These are phyloP conservation scores for Rattus norvegicus DNA, from an alignment of 2,113 vertebrate species.

Conservation along the genomic window DNA sequence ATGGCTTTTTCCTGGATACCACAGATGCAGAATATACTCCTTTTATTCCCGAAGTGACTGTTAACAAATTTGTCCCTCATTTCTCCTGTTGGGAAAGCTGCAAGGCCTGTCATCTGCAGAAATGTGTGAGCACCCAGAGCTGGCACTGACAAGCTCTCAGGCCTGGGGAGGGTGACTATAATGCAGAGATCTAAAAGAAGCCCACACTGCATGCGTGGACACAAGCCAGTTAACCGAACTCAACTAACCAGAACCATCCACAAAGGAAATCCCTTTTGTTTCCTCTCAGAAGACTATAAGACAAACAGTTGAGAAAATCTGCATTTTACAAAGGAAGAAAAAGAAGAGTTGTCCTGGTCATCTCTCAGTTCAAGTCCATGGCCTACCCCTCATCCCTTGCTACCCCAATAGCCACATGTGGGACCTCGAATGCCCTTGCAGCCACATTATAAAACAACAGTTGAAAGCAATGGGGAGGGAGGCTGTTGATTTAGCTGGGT, in stretches of 20 bases:
- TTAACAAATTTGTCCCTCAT: conserved; percentile 32
- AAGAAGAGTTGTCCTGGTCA: not conserved
- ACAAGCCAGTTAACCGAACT: not conserved
- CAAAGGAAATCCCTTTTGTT: not conserved
- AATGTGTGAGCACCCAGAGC: not conserved
- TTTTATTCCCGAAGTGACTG: conserved; percentile 20
- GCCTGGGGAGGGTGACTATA: not conserved
- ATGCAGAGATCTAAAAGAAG: not conserved
- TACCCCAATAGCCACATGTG: too few relatives aligned
- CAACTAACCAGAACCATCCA: conserved; percentile 9
- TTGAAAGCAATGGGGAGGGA: not conserved
- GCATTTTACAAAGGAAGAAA: not conserved
- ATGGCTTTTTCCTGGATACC: not conserved
- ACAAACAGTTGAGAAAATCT: not conserved
- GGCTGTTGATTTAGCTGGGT: not conserved
- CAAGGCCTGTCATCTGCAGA: conserved; percentile 36
- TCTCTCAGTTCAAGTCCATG: not conserved
- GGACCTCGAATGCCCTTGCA: not conserved
- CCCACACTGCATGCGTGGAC: not conserved
- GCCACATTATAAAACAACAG: not conserved
- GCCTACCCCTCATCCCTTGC: not conserved
- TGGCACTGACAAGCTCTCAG: not conserved
- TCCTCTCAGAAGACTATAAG: not conserved
- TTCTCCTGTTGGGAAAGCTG: not conserved
- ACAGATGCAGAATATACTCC: not conserved